Conservation (phyloP, 2,797 vertebrate genomes). For the Micropoecilia bifurca region DNA sequence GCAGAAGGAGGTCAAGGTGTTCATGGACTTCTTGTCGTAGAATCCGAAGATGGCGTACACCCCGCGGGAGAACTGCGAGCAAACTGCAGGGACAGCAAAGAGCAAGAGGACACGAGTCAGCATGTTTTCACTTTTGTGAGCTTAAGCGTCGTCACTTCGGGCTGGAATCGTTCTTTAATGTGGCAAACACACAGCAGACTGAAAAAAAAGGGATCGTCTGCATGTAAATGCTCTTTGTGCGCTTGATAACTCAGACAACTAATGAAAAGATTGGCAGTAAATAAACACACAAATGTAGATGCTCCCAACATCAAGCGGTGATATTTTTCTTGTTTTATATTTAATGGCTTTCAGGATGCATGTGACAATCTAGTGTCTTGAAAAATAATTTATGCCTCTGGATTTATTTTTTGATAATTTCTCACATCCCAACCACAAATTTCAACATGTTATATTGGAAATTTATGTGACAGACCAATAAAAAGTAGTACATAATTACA, state of each 20-base stretch:
- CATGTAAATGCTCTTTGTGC: constrained; percentile 12
- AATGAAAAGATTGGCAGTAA: not conserved
- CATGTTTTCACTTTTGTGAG: constrained; percentile 26
- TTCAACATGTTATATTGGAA: not conserved
- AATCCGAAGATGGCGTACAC: constrained; percentile 99
- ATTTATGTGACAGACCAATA: not conserved
- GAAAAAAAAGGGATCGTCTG: constrained; percentile 36
- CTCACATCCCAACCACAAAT: not conserved
- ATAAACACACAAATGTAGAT: not conserved
- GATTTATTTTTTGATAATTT: not conserved
- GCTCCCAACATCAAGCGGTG: not conserved
- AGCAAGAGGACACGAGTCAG: constrained; percentile 28
- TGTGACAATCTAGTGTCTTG: not conserved
- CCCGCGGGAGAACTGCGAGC: constrained; percentile 98
- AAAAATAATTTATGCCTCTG: not conserved
- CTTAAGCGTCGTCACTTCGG: constrained; percentile 22
- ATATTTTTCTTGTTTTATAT: not conserved
- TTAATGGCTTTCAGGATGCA: not conserved
- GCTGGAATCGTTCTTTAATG: constrained; percentile 27
- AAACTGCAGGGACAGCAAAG: constrained; percentile 84
- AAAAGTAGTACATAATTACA: not conserved
- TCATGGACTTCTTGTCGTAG: constrained; percentile 99
- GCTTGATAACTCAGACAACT: constrained; percentile 24
- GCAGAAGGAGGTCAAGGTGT: constrained; percentile 98
- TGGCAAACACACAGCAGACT: constrained; percentile 26